Evolutionary conservation across 2,888 invertebrate genomes (phyloP), one percentile per base, ranked within the genome.

Genomic region (Folsomia manolachei): DNA sequence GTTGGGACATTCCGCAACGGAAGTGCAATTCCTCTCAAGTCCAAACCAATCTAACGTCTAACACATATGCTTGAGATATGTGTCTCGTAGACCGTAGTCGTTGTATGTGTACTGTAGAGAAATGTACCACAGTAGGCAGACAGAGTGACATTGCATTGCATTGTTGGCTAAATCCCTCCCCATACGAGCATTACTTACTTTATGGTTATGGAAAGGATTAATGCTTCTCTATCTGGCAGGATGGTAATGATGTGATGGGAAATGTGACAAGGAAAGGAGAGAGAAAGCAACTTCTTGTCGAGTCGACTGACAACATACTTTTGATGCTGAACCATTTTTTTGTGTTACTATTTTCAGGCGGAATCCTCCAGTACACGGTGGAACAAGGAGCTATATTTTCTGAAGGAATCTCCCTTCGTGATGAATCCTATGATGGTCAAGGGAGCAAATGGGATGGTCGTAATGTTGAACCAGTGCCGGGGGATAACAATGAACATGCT

Each of bases 371-470:
- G 64, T 80, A 80, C 70, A 68, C 63, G 24, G 74, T 75, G 75
- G 71, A 71, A 23, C 78, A 80, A 72, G 80, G 80, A n/a, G 75
- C 77, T 64, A 66, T 62, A 27, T 80, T 80, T 68, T 73, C 78
- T 1, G 79, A 80, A 63, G 78, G 78, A 14, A 76, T 80, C 75
- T 75, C 76, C n/a, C 78, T 80, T 23, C 72, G 72, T 27, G 80
- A 80, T 69, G 80, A 79, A 19, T 76, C 76, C 0, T 80, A 80
- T 66, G 80, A 80, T 63, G 80, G 80, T 1, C 71, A 73, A 52
- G 80, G 80, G 52, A 76, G 77, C 25, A 78, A 79, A 69, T 80
- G 78, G 78, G 78, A 78, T 65, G n/a, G n/a, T n/a, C 71, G 78
- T 67, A 63, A 69, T n/a, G 78, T 79, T 26, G 69, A 68, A 19